Evolutionary conservation across 1,140 invertebrate species (phyloP), one percentile per base, ranked within the genome.

Genomic region (Babylonia areolata): DNA sequence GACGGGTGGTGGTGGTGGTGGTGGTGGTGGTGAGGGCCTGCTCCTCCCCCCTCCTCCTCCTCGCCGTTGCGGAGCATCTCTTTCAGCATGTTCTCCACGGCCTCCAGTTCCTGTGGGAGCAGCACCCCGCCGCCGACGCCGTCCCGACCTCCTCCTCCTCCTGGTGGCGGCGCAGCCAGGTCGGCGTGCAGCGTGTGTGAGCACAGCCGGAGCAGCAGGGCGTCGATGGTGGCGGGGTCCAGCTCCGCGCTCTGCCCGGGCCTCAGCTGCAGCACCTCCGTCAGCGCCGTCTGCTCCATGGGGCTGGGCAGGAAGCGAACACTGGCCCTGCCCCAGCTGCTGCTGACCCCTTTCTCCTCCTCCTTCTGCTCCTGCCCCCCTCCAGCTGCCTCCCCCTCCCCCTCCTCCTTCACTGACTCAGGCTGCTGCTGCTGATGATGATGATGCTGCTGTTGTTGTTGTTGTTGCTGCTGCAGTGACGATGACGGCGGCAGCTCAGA

Each of bases 171-270:
- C n/a, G n/a, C n/a, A n/a, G n/a, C n/a, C 1, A 3, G 1, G n/a
- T 80, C 78, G 5, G 2, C 23, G 42, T 46, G 78, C 33, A 80
- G 33, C 42, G 78, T 51, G 40, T 80, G 42, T 31, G 78, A 80
- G 33, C 81, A 84, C 28, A 84, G 69, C n/a, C 33, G 64, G 64
- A 46, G 40, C 58, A 84, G 69, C 9, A 84, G 35, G 12, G 81
- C 81, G 69, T 84, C 81, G 69, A 84, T 84, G 2, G 37, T 40
- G 58, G 81, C 81, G 5, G 54, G 81, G 69, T 73, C 81, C 81
- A 84, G 64, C 69, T 84, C 81, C 23, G 81, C 42, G 6, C 35
- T 35, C 35, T 84, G 64, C 31, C 69, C 81, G 15, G 81, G 81
- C 15, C 81, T 17, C 37, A 84, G 81, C 69, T 84, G 81, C 23